These are phyloP conservation scores for Iguana delicatissima DNA, from an alignment of 2,797 vertebrate genomes.

Conservation along the genomic window DNA sequence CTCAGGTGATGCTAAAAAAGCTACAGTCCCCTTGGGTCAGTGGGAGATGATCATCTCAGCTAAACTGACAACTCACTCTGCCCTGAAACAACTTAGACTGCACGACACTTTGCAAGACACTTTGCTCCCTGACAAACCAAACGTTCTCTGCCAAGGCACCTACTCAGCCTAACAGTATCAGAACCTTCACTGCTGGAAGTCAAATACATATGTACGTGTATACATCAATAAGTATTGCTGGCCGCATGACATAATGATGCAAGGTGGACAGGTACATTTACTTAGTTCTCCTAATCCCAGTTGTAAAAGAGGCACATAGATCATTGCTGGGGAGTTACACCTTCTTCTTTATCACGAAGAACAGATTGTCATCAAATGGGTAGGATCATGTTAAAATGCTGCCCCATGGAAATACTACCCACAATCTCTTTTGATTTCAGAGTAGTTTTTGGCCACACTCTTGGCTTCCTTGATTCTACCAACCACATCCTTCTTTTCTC, in stretches of 20 bases:
- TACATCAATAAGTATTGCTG: too few species aligned
- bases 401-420: not conserved
- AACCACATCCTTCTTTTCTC: not conserved
- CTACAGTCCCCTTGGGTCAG: not conserved
- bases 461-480: not conserved
- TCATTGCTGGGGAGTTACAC: not conserved
- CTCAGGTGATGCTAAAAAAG: not conserved
- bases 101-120: not conserved
- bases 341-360: conserved; percentile 2
- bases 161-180: not conserved
- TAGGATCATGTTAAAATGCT: not conserved
- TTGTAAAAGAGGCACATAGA: not conserved
- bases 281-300: not conserved
- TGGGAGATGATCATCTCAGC: not conserved
- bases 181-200: not conserved
- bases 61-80: not conserved
- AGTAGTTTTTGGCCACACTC: too few species aligned
- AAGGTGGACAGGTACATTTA: not conserved
- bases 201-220: not conserved
- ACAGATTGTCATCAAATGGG: not conserved
- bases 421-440: not conserved
- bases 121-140: not conserved
- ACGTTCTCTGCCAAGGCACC: not conserved
- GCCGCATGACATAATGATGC: not conserved
- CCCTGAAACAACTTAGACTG: not conserved